Conservation (phyloP, 1,140 invertebrate species). For the Drosophila nigrodunni region DNA sequence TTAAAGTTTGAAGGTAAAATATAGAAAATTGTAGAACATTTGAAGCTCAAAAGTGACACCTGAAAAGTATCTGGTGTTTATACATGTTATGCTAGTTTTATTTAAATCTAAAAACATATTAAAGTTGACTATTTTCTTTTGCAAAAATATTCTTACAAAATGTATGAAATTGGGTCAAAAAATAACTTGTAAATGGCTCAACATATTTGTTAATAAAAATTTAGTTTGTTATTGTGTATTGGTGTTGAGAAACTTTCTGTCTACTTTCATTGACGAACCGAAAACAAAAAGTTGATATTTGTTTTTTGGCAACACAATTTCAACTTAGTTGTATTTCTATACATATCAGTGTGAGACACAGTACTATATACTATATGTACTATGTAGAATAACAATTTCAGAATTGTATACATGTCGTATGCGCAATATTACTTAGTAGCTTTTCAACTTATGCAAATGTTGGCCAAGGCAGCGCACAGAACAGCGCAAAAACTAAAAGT, state of each 20-base stretch:
- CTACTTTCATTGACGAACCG: not conserved
- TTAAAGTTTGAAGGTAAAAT: not conserved
- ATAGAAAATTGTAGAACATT: too few species aligned
- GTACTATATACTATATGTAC: not conserved
- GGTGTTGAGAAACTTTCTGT: not conserved
- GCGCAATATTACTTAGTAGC: slow-evolving; percentile 71
- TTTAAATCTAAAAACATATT: too few species aligned
- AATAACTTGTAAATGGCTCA: not conserved
- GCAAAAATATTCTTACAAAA: not conserved
- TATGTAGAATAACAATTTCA: slow-evolving; percentile 2
- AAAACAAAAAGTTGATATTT: slow-evolving; percentile 28
- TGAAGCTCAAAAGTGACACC: too few species aligned
- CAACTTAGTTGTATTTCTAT: slow-evolving; percentile 25
- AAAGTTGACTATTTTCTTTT: too few species aligned
- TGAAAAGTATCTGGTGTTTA: too few species aligned
- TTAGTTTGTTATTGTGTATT: not conserved
- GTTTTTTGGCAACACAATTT: slow-evolving; percentile 37
- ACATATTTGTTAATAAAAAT: slow-evolving; percentile 5
- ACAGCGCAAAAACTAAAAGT: slow-evolving; percentile 68
- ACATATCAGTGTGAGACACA: not conserved
- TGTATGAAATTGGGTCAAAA: not conserved
- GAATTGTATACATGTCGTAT: slow-evolving; percentile 57
- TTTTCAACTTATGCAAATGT: slow-evolving; percentile 73
- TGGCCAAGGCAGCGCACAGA: slow-evolving; percentile 18
- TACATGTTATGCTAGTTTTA: too few species aligned